These are phyloP conservation scores for Eulithis prunata DNA, from an alignment of 2,888 invertebrate species.

Conservation along the genomic window DNA sequence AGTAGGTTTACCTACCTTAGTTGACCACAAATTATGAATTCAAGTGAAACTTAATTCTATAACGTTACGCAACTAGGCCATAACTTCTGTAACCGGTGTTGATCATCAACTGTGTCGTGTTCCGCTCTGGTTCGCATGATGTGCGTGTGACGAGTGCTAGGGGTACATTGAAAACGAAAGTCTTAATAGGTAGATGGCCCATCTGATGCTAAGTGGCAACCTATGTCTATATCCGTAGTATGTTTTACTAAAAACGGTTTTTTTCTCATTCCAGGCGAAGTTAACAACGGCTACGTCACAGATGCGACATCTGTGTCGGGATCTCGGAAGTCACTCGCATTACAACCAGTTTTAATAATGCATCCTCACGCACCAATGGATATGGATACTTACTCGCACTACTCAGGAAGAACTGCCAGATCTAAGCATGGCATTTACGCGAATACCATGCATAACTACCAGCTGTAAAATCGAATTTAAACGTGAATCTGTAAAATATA, in stretches of 20 bases:
- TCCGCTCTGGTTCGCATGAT: conserved; percentile 1
- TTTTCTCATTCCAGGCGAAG: conserved; percentile 87
- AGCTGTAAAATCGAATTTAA: conserved; percentile 69
- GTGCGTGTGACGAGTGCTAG: background rate
- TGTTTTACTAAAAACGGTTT: background rate
- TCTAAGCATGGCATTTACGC: conserved; percentile 87
- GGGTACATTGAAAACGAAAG: conserved; percentile 10
- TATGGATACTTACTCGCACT: conserved; percentile 91
- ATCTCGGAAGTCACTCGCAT: conserved; percentile 93
- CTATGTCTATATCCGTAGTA: too few species aligned
- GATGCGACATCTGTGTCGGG: conserved; percentile 94
- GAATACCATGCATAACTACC: conserved; percentile 89
- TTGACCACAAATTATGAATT: background rate
- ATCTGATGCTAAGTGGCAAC: too few species aligned
- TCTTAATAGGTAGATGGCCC: background rate
- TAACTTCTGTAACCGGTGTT: conserved; percentile 1
- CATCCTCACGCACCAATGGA: conserved; percentile 87
- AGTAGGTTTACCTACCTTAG: too few species aligned
- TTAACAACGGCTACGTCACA: conserved; percentile 94
- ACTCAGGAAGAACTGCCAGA: conserved; percentile 88
- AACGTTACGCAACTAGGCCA: conserved; percentile 4
- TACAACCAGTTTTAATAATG: conserved; percentile 94
- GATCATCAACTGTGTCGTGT: conserved; percentile 9
- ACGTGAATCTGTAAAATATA: conserved; percentile 10
- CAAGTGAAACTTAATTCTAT: background rate